Base-by-base conservation (phyloP, 2,888 invertebrate genomes). In the Pristionchus arcanus region DNA sequence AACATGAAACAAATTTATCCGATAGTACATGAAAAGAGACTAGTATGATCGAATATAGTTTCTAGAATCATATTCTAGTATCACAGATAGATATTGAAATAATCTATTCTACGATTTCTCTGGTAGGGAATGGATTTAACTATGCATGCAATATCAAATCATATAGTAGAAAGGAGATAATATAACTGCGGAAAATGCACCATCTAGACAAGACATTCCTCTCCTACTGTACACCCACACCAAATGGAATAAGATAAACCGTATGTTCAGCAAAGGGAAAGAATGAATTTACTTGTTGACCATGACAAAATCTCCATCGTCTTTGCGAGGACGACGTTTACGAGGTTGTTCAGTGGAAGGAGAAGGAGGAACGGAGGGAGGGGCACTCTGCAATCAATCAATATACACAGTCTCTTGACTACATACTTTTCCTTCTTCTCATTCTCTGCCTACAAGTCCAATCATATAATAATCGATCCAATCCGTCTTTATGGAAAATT, bases 291-390 rank as follows among this genome's bases (percentile, higher is more conserved):
- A 88, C 15, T 88, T 71, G 88, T 49, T 53, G 55, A 88, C 88
- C 21, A 88, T 74, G n/a, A 88, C 88, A 74, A 74, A 88, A 25
- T 88, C 88, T 55, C 74, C 88, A 34, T 88, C 88, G 25, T 71
- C 88, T 53, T 88, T 88, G 15, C 74, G 59, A 42, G 74, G 63
- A 5, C 88, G 71, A 53, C 88, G 71, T n/a, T 87, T 87, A 16
- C 88, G 88, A 81, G 81, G 81, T 21, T 21, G 49, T 13, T 87
- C 49, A 25, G 19, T n/a, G n/a, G 63, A n/a, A 15, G 87, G 68
- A 42, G 87, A 71, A 25, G 87, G 28, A 13, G 85, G 28, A 34
- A 28, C n/a, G 59, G 84, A 84, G 21, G 53, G 55, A 28, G 81
- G 63, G 31, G 42, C 68, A 87, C 42, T 87, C 87, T 68, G 28